Percentiles rank a stretch among this genome's conserved stretches.
phyloP scores from a whole-genome alignment of 2,888 invertebrate genomes.

The Electrophaes corylata region DNA sequence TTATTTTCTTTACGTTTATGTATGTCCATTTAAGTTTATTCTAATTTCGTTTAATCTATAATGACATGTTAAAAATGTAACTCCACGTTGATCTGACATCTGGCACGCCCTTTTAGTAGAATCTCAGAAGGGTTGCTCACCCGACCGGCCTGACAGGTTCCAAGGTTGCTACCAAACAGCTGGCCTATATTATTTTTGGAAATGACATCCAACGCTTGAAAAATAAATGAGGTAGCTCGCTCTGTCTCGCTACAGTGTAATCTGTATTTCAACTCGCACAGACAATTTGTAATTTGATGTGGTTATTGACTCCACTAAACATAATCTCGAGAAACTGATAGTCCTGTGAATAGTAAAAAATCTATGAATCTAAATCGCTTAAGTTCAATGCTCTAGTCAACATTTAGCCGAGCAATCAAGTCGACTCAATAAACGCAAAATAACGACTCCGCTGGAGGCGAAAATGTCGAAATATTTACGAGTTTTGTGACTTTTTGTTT shows the following conservation, averaged over 20 bases:
- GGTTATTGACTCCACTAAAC: conserved; percentile 21
- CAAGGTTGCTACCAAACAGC: conserved; percentile 62
- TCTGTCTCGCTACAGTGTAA: background rate
- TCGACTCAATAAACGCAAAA: conserved; percentile 72
- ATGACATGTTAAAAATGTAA: conserved; percentile 54
- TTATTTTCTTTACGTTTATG: background rate
- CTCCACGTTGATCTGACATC: conserved; percentile 73
- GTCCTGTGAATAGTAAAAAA: conserved; percentile 40
- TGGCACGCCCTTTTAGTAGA: conserved; percentile 58
- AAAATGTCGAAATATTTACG: conserved; percentile 76
- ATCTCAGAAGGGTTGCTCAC: conserved; percentile 59
- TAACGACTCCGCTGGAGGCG: conserved; percentile 66
- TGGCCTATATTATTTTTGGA: conserved; percentile 40
- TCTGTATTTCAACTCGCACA: conserved; percentile 3
- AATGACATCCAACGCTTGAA: conserved; percentile 5
- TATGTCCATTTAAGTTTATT: background rate
- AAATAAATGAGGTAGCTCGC: conserved; percentile 14
- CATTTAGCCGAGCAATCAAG: conserved; percentile 65
- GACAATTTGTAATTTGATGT: conserved; percentile 16
- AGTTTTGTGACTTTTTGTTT: conserved; percentile 69
- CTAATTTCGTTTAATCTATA: background rate
- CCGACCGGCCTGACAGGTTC: conserved; percentile 59
- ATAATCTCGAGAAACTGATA: conserved; percentile 26
- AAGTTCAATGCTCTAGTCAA: conserved; percentile 74
- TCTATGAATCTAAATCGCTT: conserved; percentile 49